Evolutionary conservation across 1,140 invertebrate genomes (phyloP), one percentile per base, ranked within the genome.

Genomic region (Drosophila chauvacae): DNA sequence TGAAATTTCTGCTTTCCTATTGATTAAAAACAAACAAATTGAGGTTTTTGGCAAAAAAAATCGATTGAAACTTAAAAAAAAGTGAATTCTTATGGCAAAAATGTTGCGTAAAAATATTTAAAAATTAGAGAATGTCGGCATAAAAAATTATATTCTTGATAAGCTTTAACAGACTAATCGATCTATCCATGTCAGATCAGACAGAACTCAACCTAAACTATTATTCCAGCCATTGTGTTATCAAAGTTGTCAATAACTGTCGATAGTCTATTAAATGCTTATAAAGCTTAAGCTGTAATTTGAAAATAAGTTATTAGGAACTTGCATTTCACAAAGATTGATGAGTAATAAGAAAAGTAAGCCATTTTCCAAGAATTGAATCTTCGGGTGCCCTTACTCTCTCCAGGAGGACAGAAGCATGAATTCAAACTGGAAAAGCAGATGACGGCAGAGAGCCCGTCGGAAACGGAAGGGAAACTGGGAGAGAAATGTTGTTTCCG

Each of bases 381-480:
- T 35, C 50, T 35, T 53, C 4, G 18, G n/a, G 13, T 55, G 4
- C 13, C 14, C 33, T 23, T 30, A 50, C 44, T 23, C 57, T 37
- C 28, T 37, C 42, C 35, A 56, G 48, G 45, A 63, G 65, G 64
- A 81, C 70, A 81, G 61, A 71, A 58, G 68, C 78, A 75, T 68
- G 62, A 81, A 77, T 60, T 64, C 51, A 55, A 76, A 69, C 60
- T 63, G 20, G 13, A 61, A 33, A 20, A 44, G 48, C 18, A 20
- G 39, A 20, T 33, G 51, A 45, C 37, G 39, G 23, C 66, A 70
- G 53, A 55, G 61, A 61, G 59, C 77, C 69, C 35, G 50, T 16
- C 61, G 83, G 71, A 80, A 85, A 71, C 69, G 74, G 74, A 85
- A 82, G 65, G 72, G 79, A 60, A 82, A 56, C 63, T 26, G 73